A percentile compares a stretch with the other conserved stretches of the same genome.
phyloP scores from a whole-genome alignment of 2,113 vertebrate genomes.

The Mesocricetus auratus region DNA sequence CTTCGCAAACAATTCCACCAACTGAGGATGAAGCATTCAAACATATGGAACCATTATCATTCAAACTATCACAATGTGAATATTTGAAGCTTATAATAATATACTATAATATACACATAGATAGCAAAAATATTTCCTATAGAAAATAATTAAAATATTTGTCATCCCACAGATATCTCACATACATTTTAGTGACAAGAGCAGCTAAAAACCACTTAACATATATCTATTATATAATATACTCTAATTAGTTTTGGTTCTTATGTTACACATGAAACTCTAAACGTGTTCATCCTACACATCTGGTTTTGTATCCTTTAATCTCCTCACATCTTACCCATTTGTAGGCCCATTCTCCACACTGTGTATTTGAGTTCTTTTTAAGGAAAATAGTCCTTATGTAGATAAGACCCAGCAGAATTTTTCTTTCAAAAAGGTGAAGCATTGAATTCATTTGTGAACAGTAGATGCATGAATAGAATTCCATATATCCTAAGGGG shows the following conservation, averaged over 20 bases:
- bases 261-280: no score
- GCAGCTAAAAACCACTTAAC: neutral
- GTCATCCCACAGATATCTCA: neutral
- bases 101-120: neutral
- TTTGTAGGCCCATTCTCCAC: neutral
- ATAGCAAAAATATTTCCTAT: neutral
- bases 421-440: slow-evolving; percentile 7
- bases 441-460: slow-evolving; percentile 46
- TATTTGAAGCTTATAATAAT: neutral
- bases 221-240: neutral
- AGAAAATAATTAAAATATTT: neutral
- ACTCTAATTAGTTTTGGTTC: neutral
- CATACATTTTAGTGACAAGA: neutral
- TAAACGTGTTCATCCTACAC: neutral
- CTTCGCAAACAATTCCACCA: neutral
- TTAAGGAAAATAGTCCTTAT: neutral
- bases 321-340: neutral
- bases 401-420: neutral
- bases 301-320: neutral
- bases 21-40: neutral
- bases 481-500: neutral
- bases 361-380: neutral
- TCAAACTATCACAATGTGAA: neutral
- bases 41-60: neutral
- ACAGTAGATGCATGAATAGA: neutral